These are phyloP conservation scores for Aproaerema taeniolella DNA, from an alignment of 2,888 invertebrate species.

Conservation along the genomic window DNA sequence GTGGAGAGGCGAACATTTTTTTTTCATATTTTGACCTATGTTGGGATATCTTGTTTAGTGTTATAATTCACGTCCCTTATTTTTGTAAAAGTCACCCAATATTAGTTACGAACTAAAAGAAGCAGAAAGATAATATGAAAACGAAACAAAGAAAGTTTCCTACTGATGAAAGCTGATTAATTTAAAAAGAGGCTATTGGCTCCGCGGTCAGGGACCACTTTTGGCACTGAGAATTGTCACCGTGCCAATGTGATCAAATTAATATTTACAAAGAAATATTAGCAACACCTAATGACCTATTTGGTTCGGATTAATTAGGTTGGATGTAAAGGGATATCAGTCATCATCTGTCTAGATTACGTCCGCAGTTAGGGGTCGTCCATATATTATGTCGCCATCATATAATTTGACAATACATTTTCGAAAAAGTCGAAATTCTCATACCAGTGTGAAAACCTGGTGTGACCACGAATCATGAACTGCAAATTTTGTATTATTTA, in stretches of 20 bases:
- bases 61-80: neutral
- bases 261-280: neutral
- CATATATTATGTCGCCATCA: neutral
- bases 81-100: neutral
- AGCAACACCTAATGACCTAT: neutral
- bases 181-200: constrained; percentile 1
- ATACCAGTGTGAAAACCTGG: too few species aligned
- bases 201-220: constrained; percentile 51
- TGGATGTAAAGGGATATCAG: too few species aligned
- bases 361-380: neutral
- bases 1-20: too few species aligned
- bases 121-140: too few species aligned
- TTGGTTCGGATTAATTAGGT: too few species aligned
- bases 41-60: neutral
- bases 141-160: neutral
- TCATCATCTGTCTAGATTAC: neutral
- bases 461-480: too few species aligned
- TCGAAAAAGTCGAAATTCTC: neutral
- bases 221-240: constrained; percentile 17
- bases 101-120: too few species aligned
- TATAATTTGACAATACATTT: neutral
- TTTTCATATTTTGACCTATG: neutral
- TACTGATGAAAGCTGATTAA: neutral
- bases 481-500: too few species aligned
- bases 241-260: constrained; percentile 24